phyloP scores from a whole-genome alignment of 2,888 invertebrate genomes.

The Orthonychiurus folsomi region DNA sequence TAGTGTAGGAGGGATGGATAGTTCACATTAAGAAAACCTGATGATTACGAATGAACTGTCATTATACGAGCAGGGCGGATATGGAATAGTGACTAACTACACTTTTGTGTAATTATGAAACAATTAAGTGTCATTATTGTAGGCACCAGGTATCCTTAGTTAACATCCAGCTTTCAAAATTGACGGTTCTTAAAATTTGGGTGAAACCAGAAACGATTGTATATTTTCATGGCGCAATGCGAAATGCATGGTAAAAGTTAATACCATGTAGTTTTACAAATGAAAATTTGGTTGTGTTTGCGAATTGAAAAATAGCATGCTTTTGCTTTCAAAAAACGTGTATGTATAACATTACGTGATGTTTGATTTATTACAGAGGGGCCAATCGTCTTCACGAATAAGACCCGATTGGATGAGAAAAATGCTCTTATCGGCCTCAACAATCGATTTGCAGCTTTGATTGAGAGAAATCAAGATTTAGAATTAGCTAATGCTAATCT shows the following conservation, averaged over 20 bases:
- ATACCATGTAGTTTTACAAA: too few species aligned
- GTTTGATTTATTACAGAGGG: background rate
- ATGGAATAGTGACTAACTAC: too few species aligned
- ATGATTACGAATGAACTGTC: too few species aligned
- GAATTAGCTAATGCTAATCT: constrained; percentile 8
- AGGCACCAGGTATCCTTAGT: background rate
- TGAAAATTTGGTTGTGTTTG: too few species aligned
- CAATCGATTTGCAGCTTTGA: constrained; percentile 14
- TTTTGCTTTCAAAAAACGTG: too few species aligned
- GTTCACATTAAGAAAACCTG: too few species aligned
- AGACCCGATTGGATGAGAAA: constrained; percentile 13
- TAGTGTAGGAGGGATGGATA: too few species aligned
- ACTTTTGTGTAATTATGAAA: too few species aligned
- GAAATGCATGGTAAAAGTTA: too few species aligned
- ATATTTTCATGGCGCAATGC: background rate
- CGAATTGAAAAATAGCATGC: too few species aligned
- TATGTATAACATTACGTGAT: too few species aligned
- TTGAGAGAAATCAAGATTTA: constrained; percentile 15
- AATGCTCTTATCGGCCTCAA: constrained; percentile 11
- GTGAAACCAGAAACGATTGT: background rate
- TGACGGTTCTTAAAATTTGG: background rate
- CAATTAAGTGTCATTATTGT: background rate
- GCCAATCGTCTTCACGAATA: background rate
- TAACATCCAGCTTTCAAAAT: background rate
- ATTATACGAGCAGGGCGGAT: too few species aligned